Base-by-base conservation (phyloP, 2,888 invertebrate genomes). In the Lepidocyrtoides sp. region DNA sequence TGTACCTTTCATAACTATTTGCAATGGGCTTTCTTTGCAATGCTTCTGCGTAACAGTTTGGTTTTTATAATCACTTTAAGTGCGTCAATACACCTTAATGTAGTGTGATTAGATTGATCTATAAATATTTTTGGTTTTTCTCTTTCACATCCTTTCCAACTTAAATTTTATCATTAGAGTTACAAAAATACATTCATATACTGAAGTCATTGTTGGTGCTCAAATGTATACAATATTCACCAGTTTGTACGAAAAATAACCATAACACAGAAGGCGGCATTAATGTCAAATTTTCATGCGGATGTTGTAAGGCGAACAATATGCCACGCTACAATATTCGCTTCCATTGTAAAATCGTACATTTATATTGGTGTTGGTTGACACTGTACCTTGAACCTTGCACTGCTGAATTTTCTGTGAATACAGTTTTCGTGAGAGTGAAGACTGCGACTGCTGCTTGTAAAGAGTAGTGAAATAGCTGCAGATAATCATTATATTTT, bases 131-230 rank as follows among this genome's bases (percentile, higher is more conserved):
- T 51, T 54, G 2, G 3, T n/a, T 54, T 54, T 60, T 5, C 60
- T 23, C 23, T 60, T 48, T 75, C 23, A n/a, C 48, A 12, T 69
- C 14, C 23, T 5, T 14, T 44, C 44, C 44, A 75, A 48, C 44
- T 75, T 75, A 75, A 75, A 75, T 75, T 75, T 23, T 48, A 75
- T 75, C 44, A 41, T 75, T 48, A 75, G 44, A 75, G 44, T 48
- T 75, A 66, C 48, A 48, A 48, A 48, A n/a, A n/a, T n/a, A n/a
- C n/a, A n/a, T n/a, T n/a, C n/a, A n/a, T n/a, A n/a, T 12, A 36
- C 36, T 66, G 36, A 36, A n/a, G 66, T 66, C 66, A 29, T 23
- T 48, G 23, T 75, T 23, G 48, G 44, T 23, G 20, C 23, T 20
- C 44, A 32, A 44, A 48, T 72, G 5, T 41, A 20, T 14, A 44